These are phyloP conservation scores for Halocaridina rubra DNA, from an alignment of 2,888 invertebrate genomes.

Conservation along the genomic window DNA sequence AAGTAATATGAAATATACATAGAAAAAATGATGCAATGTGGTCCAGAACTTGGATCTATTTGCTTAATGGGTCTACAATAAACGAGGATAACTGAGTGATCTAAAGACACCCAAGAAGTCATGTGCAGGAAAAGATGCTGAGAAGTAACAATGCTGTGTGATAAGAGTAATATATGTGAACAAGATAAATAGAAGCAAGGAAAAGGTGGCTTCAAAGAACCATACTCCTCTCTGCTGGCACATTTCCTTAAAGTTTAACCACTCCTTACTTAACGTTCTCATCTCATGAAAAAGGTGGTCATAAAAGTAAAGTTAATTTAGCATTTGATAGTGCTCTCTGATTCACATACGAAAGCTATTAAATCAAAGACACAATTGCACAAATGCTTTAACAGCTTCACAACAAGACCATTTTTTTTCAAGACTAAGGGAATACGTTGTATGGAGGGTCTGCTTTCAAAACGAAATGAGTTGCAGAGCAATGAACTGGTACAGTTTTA, in stretches of 20 bases:
- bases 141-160: conserved; percentile 34
- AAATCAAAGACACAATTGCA: too few species aligned
- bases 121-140: conserved; percentile 56
- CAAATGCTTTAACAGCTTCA: too few species aligned
- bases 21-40: background rate
- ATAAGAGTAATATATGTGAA: conserved; percentile 40
- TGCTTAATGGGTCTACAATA: conserved; percentile 34
- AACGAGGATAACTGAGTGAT: conserved; percentile 30
- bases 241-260: background rate
- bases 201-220: too few species aligned
- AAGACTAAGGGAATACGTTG: too few species aligned
- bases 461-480: background rate
- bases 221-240: background rate
- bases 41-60: conserved; percentile 7
- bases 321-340: too few species aligned
- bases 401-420: too few species aligned
- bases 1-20: conserved; percentile 34
- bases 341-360: too few species aligned
- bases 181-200: conserved; percentile 2
- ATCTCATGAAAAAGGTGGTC: too few species aligned
- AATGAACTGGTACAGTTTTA: conserved; percentile 21
- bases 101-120: conserved; percentile 58
- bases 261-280: background rate
- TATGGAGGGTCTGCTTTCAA: too few species aligned
- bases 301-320: too few species aligned